These are phyloP conservation scores for Gerris lacustris DNA, from an alignment of 2,888 invertebrate species.

Conservation along the genomic window DNA sequence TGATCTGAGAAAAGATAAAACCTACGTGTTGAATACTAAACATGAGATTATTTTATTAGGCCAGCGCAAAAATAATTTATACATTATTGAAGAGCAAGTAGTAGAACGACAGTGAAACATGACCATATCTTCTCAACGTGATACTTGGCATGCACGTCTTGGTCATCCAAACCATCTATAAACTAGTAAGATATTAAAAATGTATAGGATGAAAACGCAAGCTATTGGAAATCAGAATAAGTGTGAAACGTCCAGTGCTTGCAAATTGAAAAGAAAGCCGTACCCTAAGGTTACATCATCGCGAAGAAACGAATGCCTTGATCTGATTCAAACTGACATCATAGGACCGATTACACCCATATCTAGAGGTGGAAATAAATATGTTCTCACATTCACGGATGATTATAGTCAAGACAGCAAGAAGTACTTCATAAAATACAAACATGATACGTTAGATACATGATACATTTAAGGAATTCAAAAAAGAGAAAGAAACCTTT, in stretches of 20 bases:
- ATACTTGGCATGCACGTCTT: neutral
- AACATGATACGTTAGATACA: conserved; percentile 21
- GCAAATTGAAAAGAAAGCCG: neutral
- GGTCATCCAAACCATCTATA: neutral
- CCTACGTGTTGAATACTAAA: too few species aligned
- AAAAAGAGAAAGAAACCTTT: conserved; percentile 27
- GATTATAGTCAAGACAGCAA: conserved; percentile 29
- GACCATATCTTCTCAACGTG: too few species aligned
- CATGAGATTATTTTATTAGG: too few species aligned
- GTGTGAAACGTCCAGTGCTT: neutral
- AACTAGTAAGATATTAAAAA: neutral
- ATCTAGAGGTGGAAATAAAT: conserved; percentile 29
- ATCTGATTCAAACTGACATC: neutral
- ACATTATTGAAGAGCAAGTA: too few species aligned
- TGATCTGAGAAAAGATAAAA: too few species aligned
- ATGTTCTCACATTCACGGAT: conserved; percentile 30
- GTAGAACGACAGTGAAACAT: too few species aligned
- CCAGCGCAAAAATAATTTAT: too few species aligned
- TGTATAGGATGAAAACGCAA: neutral
- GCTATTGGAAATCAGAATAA: neutral
- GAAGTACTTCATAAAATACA: conserved; percentile 30
- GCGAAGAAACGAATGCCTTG: neutral
- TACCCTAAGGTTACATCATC: neutral
- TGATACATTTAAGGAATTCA: conserved; percentile 20
- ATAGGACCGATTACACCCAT: conserved; percentile 4